These are phyloP conservation scores for Pteropus rufus DNA, from an alignment of 2,797 vertebrate genomes.

Conservation along the genomic window DNA sequence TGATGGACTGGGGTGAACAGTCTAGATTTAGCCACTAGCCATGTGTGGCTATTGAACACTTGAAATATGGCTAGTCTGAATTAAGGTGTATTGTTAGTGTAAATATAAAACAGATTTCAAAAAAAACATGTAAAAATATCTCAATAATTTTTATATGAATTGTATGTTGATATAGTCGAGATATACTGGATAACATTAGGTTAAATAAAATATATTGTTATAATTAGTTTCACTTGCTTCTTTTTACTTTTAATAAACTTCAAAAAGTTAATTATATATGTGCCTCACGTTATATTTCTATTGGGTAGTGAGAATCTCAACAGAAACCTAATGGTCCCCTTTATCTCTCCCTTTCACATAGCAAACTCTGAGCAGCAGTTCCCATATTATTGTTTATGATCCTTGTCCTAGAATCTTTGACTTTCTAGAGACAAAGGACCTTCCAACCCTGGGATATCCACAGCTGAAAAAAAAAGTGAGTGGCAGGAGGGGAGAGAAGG, in stretches of 20 bases:
- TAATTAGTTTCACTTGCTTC: not conserved
- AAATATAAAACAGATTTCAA: not conserved
- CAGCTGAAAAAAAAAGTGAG: not conserved
- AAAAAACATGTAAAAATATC: not conserved
- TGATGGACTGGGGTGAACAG: not conserved
- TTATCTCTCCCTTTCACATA: not conserved
- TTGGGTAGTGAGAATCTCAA: not conserved
- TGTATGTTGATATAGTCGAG: not conserved
- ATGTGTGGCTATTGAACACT: not conserved
- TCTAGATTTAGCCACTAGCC: not conserved
- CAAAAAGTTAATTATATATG: not conserved
- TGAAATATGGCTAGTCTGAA: not conserved
- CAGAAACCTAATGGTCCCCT: not conserved
- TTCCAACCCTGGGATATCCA: not conserved
- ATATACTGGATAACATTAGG: not conserved
- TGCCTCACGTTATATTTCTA: not conserved
- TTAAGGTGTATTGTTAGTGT: not conserved
- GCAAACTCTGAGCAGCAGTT: not conserved
- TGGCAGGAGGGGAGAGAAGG: accelerated
- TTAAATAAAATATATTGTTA: conserved; percentile 9
- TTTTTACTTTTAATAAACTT: not conserved
- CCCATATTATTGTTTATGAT: not conserved
- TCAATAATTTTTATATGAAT: not conserved
- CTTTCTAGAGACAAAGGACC: not conserved
- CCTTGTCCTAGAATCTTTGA: not conserved